Conservation (phyloP, 1,140 invertebrate species). For the Drosophila grimshawi region DNA sequence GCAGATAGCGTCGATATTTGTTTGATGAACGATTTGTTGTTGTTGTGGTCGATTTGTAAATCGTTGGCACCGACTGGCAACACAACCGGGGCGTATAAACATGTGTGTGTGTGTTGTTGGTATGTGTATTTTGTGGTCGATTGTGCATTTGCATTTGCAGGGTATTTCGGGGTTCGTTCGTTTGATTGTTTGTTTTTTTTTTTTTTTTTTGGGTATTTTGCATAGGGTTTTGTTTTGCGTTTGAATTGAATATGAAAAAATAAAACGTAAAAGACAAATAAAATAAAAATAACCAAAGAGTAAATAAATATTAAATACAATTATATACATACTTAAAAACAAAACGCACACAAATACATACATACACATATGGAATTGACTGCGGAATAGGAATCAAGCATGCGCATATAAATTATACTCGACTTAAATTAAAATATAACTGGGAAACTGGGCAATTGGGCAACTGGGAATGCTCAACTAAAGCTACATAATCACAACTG, state of each 20-base stretch:
- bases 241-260: slow-evolving; percentile 65
- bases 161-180: slow-evolving; percentile 17
- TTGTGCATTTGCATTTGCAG: slow-evolving; percentile 39
- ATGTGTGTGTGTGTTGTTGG: slow-evolving; percentile 13
- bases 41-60: slow-evolving; percentile 74
- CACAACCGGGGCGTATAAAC: slow-evolving; percentile 61
- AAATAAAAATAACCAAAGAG: slow-evolving; percentile 29
- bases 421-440: slow-evolving; percentile 3
- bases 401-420: slow-evolving; percentile 14
- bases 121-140: slow-evolving; percentile 24
- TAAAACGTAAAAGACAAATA: slow-evolving; percentile 72
- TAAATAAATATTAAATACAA: slow-evolving; percentile 35
- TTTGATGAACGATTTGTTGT: slow-evolving; percentile 58
- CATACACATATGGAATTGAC: slow-evolving; percentile 2
- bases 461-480: background rate
- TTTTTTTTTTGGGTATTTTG: slow-evolving; percentile 30
- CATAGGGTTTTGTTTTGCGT: slow-evolving; percentile 30
- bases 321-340: slow-evolving; percentile 34
- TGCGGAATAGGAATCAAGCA: background rate
- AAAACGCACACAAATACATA: slow-evolving; percentile 44
- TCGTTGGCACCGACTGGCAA: slow-evolving; percentile 81
- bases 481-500: slow-evolving; percentile 1
- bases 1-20: slow-evolving; percentile 83
- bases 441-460: background rate
- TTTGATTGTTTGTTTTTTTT: background rate